phyloP scores from a whole-genome alignment of 2,888 invertebrate species.

The Noctua comes region DNA sequence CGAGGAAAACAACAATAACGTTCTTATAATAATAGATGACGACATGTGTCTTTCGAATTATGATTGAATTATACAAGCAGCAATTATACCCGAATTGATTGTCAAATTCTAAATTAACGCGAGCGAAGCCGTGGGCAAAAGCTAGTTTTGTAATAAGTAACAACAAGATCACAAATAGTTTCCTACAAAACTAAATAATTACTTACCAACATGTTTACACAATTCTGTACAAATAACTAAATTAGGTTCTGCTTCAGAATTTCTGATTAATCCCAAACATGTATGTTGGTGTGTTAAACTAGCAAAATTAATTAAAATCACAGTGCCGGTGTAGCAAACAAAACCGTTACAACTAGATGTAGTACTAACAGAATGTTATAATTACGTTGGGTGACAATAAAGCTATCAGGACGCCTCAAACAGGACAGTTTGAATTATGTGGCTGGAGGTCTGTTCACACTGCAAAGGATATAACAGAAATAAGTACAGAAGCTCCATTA shows the following conservation, averaged over 20 bases:
- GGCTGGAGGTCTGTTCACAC: constrained; percentile 1
- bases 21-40: too few species aligned
- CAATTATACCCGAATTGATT: too few species aligned
- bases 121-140: too few species aligned
- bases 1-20: too few species aligned
- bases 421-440: constrained; percentile 51
- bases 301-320: constrained; percentile 15
- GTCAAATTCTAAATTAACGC: too few species aligned
- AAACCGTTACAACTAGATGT: neutral
- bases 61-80: too few species aligned
- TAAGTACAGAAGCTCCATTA: constrained; percentile 2
- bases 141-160: neutral
- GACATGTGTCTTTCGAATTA: too few species aligned
- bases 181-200: neutral
- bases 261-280: constrained; percentile 1
- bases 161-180: neutral
- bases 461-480: neutral
- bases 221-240: neutral
- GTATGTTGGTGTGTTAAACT: neutral
- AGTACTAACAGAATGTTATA: constrained; percentile 18
- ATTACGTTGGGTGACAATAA: constrained; percentile 36
- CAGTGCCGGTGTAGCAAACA: neutral
- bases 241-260: neutral
- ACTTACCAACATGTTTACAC: neutral
- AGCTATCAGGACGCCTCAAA: constrained; percentile 22